These are phyloP conservation scores for Eumacrocentrus americanus DNA, from an alignment of 2,888 invertebrate genomes.

Conservation along the genomic window DNA sequence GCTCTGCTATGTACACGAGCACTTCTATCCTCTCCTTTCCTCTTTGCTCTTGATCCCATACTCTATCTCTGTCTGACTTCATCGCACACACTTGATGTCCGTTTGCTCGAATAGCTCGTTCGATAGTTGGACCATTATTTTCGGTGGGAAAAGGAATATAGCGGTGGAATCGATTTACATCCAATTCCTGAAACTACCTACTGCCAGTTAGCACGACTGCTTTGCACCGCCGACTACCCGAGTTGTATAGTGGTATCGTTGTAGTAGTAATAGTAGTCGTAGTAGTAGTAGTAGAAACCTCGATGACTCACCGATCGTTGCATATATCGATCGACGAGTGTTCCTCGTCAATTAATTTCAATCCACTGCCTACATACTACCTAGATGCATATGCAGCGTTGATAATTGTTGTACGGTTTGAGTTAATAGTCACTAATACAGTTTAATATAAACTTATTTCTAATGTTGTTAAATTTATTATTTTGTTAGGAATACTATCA, in stretches of 20 bases:
- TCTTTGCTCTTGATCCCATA: constrained; percentile 15
- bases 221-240: constrained; percentile 16
- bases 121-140: constrained; percentile 54
- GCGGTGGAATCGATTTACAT: constrained; percentile 40
- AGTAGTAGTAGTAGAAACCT: constrained; percentile 19
- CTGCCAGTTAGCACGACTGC: constrained; percentile 21
- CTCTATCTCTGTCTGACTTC: constrained; percentile 10
- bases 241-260: too few relatives aligned
- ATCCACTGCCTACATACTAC: neutral
- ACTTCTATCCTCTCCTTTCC: constrained; percentile 28
- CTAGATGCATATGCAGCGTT: constrained; percentile 10
- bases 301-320: constrained; percentile 37
- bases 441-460: too few relatives aligned
- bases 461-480: too few relatives aligned
- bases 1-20: constrained; percentile 34
- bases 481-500: too few relatives aligned
- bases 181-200: constrained; percentile 38
- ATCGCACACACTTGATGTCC: constrained; percentile 18
- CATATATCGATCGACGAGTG: constrained; percentile 26
- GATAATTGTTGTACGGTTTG: constrained; percentile 36
- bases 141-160: constrained; percentile 50
- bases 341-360: constrained; percentile 17
- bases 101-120: constrained; percentile 42
- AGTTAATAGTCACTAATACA: too few relatives aligned
- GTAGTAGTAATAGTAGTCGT: too few relatives aligned